phyloP scores from a whole-genome alignment of 2,888 invertebrate species.

The Dastarcus helophoroides region DNA sequence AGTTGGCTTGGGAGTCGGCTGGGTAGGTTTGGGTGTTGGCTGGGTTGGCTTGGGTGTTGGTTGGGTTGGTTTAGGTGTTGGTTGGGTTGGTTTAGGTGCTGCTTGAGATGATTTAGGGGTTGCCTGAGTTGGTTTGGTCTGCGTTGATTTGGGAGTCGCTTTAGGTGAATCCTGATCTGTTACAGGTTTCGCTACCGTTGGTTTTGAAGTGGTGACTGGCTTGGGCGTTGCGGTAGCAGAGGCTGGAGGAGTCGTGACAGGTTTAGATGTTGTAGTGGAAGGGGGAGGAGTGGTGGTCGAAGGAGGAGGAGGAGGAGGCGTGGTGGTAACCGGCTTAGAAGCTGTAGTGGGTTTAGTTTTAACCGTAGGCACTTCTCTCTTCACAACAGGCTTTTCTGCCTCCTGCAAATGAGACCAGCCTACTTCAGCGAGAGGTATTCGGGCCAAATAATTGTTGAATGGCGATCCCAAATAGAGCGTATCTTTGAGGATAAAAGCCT shows the following conservation, averaged over 20 bases:
- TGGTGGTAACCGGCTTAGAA: constrained; percentile 11
- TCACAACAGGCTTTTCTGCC: constrained; percentile 4
- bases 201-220: constrained; percentile 16
- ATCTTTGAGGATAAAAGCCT: constrained; percentile 54
- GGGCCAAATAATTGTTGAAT: constrained; percentile 51
- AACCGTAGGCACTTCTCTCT: constrained; percentile 7
- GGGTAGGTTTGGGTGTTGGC: too few species aligned
- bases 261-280: constrained; percentile 16
- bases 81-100: constrained; percentile 18
- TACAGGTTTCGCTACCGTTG: constrained; percentile 20
- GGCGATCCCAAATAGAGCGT: constrained; percentile 59
- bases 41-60: too few species aligned
- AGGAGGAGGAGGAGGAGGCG: constrained; percentile 15
- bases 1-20: too few species aligned
- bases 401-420: constrained; percentile 29
- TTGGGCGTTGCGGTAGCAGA: constrained; percentile 15
- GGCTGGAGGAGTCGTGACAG: constrained; percentile 13
- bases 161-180: constrained; percentile 21
- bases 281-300: constrained; percentile 20
- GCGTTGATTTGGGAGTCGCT: constrained; percentile 20
- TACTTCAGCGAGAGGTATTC: constrained; percentile 47
- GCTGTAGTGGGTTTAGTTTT: constrained; percentile 10
- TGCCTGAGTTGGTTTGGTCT: constrained; percentile 13
- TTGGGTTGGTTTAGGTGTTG: too few species aligned
- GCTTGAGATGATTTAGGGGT: constrained; percentile 22